Base-by-base conservation (phyloP, 2,113 vertebrate genomes). In the Chlorodrepanis virens region DNA sequence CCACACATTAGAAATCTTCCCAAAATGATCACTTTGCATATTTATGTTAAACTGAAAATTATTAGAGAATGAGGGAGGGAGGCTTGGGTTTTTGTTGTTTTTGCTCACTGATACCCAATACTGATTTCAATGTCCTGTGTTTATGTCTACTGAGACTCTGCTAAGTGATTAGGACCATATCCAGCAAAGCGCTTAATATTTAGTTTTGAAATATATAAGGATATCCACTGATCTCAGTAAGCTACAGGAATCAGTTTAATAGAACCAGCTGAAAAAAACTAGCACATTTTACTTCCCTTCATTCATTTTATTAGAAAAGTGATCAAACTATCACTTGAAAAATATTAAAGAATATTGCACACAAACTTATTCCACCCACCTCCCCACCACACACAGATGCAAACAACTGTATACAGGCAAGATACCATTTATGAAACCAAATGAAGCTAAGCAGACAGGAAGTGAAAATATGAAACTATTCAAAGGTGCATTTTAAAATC, bases 1-100 rank as follows among this genome's bases (percentile, higher is more conserved):
- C 39, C 31, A 96, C 35, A 82, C 47, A 85, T 95, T 54, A 92
- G 45, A 93, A 74, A 60, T 76, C 70, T 75, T 56, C 17, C 47
- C 29, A 87, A 65, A 96, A 21, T 60, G 20, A 61, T 9, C 65
- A 87, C 93, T 93, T 94, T 54, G 83, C 33, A 89, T 9, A 37
- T 47, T 12, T 56, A n/a, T 19, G 14, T 50, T 28, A 68, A 85
- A n/a, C 0, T 0, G 2, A 33, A 61, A 74, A 28, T 11, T 71
- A 45, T 2, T 10, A 10, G 2, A 8, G 19, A 8, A 22, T 37
- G 22, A 70, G 8, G 3, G 23, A 31, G 4, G 7, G 5, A n/a
- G 9, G 14, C 2, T 57, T 82, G 14, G 9, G 1, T 8, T 76
- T 39, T 40, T 3, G 9, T n/a, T 45, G 9, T 29, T 47, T 63